These are phyloP conservation scores for Hippocampus comes DNA, from an alignment of 2,113 vertebrate species.

Conservation along the genomic window DNA sequence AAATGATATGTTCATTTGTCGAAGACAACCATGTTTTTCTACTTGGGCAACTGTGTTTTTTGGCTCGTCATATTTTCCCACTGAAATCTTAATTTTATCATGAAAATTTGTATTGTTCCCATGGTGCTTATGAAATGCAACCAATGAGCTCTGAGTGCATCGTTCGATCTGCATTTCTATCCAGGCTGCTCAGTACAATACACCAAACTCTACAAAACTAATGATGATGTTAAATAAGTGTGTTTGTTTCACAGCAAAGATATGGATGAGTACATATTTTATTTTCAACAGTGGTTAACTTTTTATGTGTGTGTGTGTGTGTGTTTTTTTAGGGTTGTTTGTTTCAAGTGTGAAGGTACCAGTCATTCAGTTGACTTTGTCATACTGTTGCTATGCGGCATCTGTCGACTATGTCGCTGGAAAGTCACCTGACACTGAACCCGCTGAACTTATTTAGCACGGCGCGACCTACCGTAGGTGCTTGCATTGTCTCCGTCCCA, in stretches of 20 bases:
- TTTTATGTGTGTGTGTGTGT: not conserved
- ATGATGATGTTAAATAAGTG: not conserved
- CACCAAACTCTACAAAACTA: not conserved
- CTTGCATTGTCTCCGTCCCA: conserved; percentile 14
- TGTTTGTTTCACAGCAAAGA: not conserved
- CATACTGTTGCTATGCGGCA: not conserved
- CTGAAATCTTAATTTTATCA: too few relatives aligned
- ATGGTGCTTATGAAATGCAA: not conserved
- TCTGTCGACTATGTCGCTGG: not conserved
- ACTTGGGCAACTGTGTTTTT: too few relatives aligned
- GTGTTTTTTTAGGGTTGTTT: too few relatives aligned
- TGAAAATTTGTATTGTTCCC: too few relatives aligned
- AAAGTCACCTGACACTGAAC: conserved; percentile 5
- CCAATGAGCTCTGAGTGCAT: not conserved
- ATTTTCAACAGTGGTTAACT: not conserved
- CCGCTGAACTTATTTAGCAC: conserved; percentile 2
- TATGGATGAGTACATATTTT: not conserved
- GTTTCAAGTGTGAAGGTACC: not conserved
- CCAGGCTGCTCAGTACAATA: not conserved
- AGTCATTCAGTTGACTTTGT: conserved; percentile 1
- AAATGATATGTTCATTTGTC: too few relatives aligned
- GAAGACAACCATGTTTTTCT: too few relatives aligned
- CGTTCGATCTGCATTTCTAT: not conserved
- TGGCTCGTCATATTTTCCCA: too few relatives aligned
- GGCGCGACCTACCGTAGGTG: conserved; percentile 2